Percentiles rank a stretch among this genome's conserved stretches.
These are phyloP conservation scores for Gallinago jamesoni DNA, from an alignment of 2,113 vertebrate genomes.

Conservation along the genomic window DNA sequence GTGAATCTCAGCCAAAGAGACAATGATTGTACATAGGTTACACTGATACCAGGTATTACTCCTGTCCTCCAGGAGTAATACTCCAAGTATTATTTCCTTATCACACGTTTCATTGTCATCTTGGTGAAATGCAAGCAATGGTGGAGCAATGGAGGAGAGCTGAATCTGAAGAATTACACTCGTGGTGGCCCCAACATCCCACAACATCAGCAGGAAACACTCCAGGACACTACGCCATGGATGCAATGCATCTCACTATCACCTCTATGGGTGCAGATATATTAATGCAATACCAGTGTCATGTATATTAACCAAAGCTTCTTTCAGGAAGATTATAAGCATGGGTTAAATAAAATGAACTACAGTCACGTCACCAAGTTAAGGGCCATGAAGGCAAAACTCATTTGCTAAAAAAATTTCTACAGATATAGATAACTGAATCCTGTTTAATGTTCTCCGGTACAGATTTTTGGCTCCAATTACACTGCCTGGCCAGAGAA, in stretches of 20 bases:
- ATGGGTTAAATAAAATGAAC: not conserved
- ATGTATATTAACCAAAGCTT: not conserved
- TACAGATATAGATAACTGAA: not conserved
- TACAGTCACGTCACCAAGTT: not conserved
- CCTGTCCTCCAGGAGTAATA: too few relatives aligned
- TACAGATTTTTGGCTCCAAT: not conserved
- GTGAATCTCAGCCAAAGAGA: not conserved
- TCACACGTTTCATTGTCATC: not conserved
- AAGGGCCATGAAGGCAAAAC: not conserved
- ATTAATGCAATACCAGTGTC: not conserved
- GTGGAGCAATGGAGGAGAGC: not conserved
- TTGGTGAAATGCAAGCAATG: not conserved
- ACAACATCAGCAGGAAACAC: not conserved
- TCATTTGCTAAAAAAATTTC: not conserved
- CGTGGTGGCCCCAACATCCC: fast-evolving
- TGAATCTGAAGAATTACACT: not conserved
- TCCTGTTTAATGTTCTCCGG: not conserved
- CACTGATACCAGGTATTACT: not conserved
- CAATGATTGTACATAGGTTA: not conserved
- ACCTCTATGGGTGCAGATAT: not conserved
- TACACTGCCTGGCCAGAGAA: not conserved
- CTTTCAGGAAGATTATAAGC: not conserved
- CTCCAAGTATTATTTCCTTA: not conserved
- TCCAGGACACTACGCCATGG: fast-evolving
- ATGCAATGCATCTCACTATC: not conserved